phyloP scores from a whole-genome alignment of 53 echinoderm and acorn worm genomes.

The Holothuria scabra region DNA sequence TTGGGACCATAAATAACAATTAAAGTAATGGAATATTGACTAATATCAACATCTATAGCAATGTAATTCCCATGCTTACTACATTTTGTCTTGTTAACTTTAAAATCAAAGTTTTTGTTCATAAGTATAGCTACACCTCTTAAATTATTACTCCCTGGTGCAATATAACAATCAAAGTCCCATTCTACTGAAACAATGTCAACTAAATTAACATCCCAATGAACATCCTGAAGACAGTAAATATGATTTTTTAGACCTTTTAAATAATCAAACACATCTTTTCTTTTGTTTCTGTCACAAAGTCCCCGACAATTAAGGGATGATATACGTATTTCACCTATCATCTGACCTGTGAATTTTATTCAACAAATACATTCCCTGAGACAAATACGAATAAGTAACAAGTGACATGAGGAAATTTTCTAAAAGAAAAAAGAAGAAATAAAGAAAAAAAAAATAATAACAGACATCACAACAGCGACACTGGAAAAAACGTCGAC shows the following conservation, averaged over 20 bases:
- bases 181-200: not conserved
- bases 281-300: not conserved
- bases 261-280: slow-evolving; percentile 23
- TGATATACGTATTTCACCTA: not conserved
- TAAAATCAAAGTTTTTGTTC: no score
- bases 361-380: no score
- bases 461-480: no score
- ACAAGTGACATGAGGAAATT: no score
- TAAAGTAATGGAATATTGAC: not conserved
- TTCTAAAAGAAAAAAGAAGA: no score
- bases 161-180: not conserved
- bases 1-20: slow-evolving; percentile 41
- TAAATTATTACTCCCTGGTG: not conserved
- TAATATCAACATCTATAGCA: not conserved
- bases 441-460: no score
- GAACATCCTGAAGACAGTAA: slow-evolving; percentile 15
- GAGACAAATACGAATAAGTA: no score
- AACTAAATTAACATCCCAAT: not conserved
- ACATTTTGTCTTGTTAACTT: not conserved
- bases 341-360: no score
- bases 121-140: not conserved
- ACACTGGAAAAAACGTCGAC: no score
- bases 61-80: not conserved
- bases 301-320: no score
- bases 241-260: not conserved